Evolutionary conservation across 2,888 invertebrate genomes (phyloP).

Genomic region (Brachypalpus laphriformis): DNA sequence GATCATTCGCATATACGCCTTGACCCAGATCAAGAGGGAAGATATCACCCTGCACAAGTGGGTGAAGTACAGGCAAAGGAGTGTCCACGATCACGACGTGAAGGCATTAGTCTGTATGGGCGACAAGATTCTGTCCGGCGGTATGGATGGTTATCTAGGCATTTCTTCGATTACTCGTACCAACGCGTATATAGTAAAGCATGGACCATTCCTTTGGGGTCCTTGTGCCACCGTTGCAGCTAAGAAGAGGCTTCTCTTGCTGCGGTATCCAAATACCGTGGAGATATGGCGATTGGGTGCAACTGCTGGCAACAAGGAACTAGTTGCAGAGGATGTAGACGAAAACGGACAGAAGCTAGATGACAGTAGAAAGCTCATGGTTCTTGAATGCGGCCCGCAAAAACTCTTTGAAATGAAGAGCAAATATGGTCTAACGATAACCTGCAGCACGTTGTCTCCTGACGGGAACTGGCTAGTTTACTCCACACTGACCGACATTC

Average conservation of each 20-base stretch:
- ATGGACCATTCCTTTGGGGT: conserved; percentile 88
- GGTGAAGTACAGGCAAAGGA: conserved; percentile 91
- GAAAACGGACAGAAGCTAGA: conserved; percentile 75
- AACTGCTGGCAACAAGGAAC: conserved; percentile 63
- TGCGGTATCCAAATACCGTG: conserved; percentile 86
- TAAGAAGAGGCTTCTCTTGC: conserved; percentile 84
- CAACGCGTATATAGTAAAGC: conserved; percentile 85
- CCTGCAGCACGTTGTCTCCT: conserved; percentile 88
- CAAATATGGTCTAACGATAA: conserved; percentile 86
- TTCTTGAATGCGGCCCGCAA: conserved; percentile 84
- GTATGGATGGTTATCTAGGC: conserved; percentile 90
- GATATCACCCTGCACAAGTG: conserved; percentile 86
- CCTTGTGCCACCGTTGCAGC: conserved; percentile 85
- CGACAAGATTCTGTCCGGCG: conserved; percentile 89
- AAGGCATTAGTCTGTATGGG: conserved; percentile 87
- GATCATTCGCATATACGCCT: conserved; percentile 89
- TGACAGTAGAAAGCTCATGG: conserved; percentile 62
- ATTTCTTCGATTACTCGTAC: conserved; percentile 86
- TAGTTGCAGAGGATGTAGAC: conserved; percentile 77
- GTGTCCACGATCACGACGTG: conserved; percentile 94
- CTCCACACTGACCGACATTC: conserved; percentile 87
- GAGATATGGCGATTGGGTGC: conserved; percentile 87
- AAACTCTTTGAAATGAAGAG: conserved; percentile 88
- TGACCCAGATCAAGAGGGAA: conserved; percentile 85
- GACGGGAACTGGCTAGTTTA: conserved; percentile 90